phyloP scores from a whole-genome alignment of 2,113 vertebrate genomes.

The Octodon degus region DNA sequence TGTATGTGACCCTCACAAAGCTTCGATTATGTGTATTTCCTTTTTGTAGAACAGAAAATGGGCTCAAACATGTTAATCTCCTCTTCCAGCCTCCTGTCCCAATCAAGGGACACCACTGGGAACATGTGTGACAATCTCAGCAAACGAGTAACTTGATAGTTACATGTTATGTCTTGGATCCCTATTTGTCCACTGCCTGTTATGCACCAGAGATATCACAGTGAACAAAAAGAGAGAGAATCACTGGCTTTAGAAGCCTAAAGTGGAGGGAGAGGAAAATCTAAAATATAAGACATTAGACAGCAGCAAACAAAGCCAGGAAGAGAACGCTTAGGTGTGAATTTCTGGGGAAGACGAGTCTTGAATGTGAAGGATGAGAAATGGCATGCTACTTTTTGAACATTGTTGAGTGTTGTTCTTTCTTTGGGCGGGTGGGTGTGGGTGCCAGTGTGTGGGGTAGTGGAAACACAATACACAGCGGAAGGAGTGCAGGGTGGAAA shows the following conservation, averaged over 20 bases:
- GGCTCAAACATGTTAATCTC: slow-evolving; percentile 19
- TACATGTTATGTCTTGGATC: neutral
- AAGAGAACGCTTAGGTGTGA: neutral
- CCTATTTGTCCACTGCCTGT: neutral
- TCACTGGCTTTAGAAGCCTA: neutral
- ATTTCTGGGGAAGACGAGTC: neutral
- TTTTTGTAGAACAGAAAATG: slow-evolving; percentile 48
- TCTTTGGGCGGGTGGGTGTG: neutral
- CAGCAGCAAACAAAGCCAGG: neutral
- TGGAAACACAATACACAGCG: neutral
- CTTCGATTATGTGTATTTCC: neutral
- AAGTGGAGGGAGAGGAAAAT: neutral
- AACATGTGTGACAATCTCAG: neutral
- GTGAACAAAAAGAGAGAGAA: slow-evolving; percentile 19
- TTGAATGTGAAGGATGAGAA: neutral
- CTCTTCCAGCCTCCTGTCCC: neutral
- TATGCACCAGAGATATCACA: neutral
- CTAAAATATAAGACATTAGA: neutral
- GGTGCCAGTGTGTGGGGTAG: neutral
- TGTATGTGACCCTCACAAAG: neutral
- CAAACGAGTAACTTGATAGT: neutral
- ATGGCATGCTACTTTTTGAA: neutral
- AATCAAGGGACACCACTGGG: neutral
- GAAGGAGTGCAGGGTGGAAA: neutral
- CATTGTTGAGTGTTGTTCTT: neutral